Percentiles rank a stretch among this genome's conserved stretches.
Evolutionary conservation across 2,888 invertebrate species (phyloP).

Genomic region (Lamellibrachia columna): DNA sequence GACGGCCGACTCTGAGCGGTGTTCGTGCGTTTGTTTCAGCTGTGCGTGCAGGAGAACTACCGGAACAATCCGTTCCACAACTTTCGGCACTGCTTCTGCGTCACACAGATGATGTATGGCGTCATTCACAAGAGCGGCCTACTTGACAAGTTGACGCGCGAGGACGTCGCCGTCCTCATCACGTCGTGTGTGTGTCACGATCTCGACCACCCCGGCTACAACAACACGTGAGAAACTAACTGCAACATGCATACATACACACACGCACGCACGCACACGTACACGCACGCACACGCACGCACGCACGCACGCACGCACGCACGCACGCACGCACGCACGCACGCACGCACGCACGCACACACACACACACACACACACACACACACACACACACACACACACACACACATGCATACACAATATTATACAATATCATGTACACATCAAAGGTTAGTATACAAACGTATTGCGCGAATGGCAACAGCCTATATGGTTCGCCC

Average conservation of each 20-base stretch:
- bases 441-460: too few relatives aligned
- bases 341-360: background rate
- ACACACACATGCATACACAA: too few relatives aligned
- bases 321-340: background rate
- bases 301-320: too few relatives aligned
- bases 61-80: constrained; percentile 89
- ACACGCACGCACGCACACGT: background rate
- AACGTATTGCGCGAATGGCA: too few relatives aligned
- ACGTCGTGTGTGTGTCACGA: constrained; percentile 68
- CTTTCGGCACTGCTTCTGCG: constrained; percentile 87
- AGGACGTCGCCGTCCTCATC: constrained; percentile 67
- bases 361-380: too few relatives aligned
- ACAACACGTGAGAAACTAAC: constrained; percentile 55
- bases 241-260: background rate
- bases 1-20: background rate
- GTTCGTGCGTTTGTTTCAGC: constrained; percentile 42
- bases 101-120: constrained; percentile 81
- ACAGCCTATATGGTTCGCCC: too few relatives aligned
- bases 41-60: constrained; percentile 70
- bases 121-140: constrained; percentile 65
- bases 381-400: too few relatives aligned
- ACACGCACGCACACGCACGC: background rate
- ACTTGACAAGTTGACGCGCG: constrained; percentile 56
- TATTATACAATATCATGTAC: too few relatives aligned
- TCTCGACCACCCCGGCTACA: constrained; percentile 65